phyloP scores from a whole-genome alignment of 2,113 vertebrate species.

The Athene cunicularia region DNA sequence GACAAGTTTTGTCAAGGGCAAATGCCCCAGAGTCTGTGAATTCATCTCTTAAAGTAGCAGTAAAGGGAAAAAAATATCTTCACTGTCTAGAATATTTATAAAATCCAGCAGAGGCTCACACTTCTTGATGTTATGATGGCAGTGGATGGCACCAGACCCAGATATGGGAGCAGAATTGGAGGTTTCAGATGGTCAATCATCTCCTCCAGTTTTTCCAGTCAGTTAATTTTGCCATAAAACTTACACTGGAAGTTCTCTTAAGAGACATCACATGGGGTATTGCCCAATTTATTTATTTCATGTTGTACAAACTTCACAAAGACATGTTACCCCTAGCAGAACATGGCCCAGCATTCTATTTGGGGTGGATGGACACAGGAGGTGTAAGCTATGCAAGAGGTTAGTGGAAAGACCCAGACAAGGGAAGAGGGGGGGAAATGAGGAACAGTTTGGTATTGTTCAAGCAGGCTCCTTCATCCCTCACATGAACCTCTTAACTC shows the following conservation, averaged over 20 bases:
- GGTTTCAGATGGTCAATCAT: background rate
- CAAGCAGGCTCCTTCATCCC: background rate
- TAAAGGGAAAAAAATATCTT: background rate
- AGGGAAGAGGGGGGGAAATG: background rate
- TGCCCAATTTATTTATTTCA: background rate
- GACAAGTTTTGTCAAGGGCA: slow-evolving; percentile 61
- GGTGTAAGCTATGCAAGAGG: background rate
- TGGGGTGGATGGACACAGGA: background rate
- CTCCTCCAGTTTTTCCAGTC: background rate
- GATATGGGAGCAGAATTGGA: background rate
- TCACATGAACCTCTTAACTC: background rate
- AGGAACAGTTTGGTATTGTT: background rate
- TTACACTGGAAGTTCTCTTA: background rate
- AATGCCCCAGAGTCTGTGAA: slow-evolving; percentile 48
- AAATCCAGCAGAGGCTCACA: background rate
- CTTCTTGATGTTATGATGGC: background rate
- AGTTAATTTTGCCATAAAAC: background rate
- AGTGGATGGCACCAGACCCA: background rate
- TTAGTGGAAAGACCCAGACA: background rate
- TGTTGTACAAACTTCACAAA: background rate
- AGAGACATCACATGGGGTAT: background rate
- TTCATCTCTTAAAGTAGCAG: slow-evolving; percentile 2
- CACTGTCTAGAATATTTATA: background rate
- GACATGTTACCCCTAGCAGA: background rate
- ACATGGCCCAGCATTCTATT: background rate